Conservation (phyloP, 1,140 invertebrate species). For the Palaemon carinicauda region DNA sequence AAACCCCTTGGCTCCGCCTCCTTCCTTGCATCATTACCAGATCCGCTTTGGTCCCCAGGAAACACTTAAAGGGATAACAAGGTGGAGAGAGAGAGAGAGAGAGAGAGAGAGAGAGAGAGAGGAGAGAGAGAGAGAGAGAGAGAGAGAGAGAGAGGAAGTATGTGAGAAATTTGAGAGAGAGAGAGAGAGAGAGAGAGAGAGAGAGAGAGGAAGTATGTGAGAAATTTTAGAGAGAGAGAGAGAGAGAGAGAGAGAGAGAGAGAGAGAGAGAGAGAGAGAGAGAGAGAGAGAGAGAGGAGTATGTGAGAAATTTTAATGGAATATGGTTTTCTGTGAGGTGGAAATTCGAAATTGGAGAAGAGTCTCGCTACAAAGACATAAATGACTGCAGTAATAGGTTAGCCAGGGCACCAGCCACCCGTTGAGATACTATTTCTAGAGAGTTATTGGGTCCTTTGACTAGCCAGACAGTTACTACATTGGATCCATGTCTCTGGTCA, state of each 20-base stretch:
- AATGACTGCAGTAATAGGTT: neutral
- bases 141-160: neutral
- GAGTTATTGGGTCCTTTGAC: too few relatives aligned
- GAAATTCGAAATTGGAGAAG: neutral
- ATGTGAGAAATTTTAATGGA: too few relatives aligned
- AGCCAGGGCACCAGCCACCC: too few relatives aligned
- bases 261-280: slow-evolving; percentile 22
- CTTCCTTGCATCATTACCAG: too few relatives aligned
- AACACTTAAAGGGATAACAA: neutral
- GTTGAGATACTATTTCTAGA: too few relatives aligned
- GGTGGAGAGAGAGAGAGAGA: slow-evolving; percentile 23
- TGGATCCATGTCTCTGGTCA: too few relatives aligned
- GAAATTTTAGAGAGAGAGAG: slow-evolving; percentile 31
- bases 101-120: slow-evolving; percentile 6
- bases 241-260: slow-evolving; percentile 3
- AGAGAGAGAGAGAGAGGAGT: neutral
- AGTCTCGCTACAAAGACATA: neutral
- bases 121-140: slow-evolving; percentile 18
- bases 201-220: neutral
- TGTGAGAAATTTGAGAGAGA: neutral
- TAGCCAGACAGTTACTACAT: too few relatives aligned
- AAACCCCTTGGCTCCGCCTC: too few relatives aligned
- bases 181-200: slow-evolving; percentile 13
- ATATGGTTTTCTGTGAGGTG: too few relatives aligned
- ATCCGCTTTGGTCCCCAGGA: too few relatives aligned